Conservation (phyloP, 2,797 vertebrate genomes). For the Rhinichthys osculus region DNA sequence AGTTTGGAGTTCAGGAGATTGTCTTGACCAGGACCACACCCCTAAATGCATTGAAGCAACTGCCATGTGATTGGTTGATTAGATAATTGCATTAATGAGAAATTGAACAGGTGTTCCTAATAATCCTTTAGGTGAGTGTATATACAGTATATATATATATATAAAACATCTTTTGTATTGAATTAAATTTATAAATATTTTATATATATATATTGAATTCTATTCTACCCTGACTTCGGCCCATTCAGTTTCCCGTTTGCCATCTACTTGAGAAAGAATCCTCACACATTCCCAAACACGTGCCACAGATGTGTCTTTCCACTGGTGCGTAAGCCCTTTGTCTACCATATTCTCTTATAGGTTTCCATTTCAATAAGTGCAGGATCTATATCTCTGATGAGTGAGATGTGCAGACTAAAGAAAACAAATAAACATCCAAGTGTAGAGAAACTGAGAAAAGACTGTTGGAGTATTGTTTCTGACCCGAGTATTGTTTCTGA, state of each 20-base stretch:
- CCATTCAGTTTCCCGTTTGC: slow-evolving; percentile 24
- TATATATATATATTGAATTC: neutral
- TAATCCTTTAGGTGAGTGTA: no score
- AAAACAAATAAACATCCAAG: slow-evolving; percentile 39
- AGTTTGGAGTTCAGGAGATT: no score
- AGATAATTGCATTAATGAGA: no score
- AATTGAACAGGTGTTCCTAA: no score
- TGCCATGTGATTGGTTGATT: no score
- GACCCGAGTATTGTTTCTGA: no score
- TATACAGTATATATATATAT: no score
- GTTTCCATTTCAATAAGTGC: slow-evolving; percentile 26
- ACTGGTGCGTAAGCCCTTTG: slow-evolving; percentile 26
- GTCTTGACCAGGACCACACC: no score
- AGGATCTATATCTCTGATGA: slow-evolving; percentile 25
- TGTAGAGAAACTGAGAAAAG: neutral
- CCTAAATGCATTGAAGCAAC: no score
- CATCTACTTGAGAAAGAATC: slow-evolving; percentile 43
- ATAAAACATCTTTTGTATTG: no score
- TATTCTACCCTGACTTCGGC: slow-evolving; percentile 20
- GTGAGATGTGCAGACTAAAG: slow-evolving; percentile 18
- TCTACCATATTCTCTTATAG: slow-evolving; percentile 16
- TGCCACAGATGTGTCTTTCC: slow-evolving; percentile 39
- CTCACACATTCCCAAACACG: slow-evolving; percentile 44
- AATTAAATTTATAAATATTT: no score
- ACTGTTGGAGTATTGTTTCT: neutral